These are phyloP conservation scores for Aphidius ervi DNA, from an alignment of 1,140 invertebrate genomes.

Conservation along the genomic window DNA sequence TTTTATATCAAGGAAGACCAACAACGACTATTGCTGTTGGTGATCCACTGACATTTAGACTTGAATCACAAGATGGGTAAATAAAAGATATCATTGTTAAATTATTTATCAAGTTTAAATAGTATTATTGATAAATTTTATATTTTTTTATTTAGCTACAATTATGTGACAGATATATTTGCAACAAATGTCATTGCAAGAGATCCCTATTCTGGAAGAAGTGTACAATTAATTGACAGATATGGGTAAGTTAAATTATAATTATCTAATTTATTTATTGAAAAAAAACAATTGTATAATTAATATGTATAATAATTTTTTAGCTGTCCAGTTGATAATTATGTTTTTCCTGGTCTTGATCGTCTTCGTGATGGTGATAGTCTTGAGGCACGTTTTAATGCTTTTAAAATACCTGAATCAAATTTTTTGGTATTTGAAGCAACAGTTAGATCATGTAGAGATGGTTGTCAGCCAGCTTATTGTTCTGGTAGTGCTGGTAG, in stretches of 20 bases:
- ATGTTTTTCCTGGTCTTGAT: conserved; percentile 87
- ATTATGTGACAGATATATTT: conserved; percentile 85
- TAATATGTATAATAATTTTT: not conserved
- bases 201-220: conserved; percentile 86
- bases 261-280: conserved; percentile 6
- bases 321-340: conserved; percentile 86
- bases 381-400: conserved; percentile 86
- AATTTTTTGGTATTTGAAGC: conserved; percentile 92
- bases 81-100: conserved; percentile 10
- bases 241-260: conserved; percentile 65
- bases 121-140: not conserved
- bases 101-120: not conserved
- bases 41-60: conserved; percentile 82
- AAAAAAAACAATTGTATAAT: not conserved
- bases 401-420: conserved; percentile 92
- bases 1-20: conserved; percentile 82
- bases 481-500: conserved; percentile 70
- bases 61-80: conserved; percentile 80
- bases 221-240: conserved; percentile 84
- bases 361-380: conserved; percentile 80
- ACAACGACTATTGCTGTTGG: conserved; percentile 93
- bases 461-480: conserved; percentile 85
- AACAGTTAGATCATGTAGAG: conserved; percentile 81
- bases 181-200: conserved; percentile 90
- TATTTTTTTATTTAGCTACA: conserved; percentile 52